phyloP scores from a whole-genome alignment of 2,113 vertebrate species.

The Leucopsar rothschildi region DNA sequence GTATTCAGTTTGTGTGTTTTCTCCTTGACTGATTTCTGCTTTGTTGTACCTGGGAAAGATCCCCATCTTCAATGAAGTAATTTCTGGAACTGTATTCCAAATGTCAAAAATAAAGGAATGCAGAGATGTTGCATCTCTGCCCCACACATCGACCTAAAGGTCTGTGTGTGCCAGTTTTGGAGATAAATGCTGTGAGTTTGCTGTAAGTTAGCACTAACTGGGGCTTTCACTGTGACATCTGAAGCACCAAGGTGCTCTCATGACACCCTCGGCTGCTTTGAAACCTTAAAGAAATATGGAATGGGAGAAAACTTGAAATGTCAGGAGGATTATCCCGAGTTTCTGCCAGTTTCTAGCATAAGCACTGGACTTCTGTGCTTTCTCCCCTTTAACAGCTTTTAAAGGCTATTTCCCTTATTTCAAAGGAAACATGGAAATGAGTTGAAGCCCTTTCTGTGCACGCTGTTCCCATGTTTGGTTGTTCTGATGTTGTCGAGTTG shows the following conservation, averaged over 20 bases:
- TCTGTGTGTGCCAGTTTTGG: neutral
- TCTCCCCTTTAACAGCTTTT: neutral
- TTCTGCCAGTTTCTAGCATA: neutral
- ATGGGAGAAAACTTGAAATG: neutral
- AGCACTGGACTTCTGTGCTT: neutral
- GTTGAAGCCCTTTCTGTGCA: neutral
- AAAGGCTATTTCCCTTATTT: neutral
- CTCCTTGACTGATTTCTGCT: neutral
- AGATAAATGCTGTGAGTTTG: neutral
- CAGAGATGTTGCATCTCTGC: neutral
- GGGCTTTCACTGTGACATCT: neutral
- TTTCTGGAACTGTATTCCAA: neutral
- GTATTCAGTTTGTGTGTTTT: neutral
- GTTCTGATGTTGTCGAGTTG: neutral
- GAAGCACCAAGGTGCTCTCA: neutral
- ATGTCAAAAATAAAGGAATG: neutral
- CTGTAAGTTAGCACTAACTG: neutral
- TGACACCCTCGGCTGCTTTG: neutral
- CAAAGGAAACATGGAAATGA: neutral
- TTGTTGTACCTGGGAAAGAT: neutral
- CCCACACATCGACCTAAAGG: accelerated
- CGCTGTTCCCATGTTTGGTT: neutral
- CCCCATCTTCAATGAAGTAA: neutral
- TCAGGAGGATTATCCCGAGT: neutral
- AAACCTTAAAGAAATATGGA: neutral